These are phyloP conservation scores for Vireo altiloquus DNA, from an alignment of 2,113 vertebrate species.

Conservation along the genomic window DNA sequence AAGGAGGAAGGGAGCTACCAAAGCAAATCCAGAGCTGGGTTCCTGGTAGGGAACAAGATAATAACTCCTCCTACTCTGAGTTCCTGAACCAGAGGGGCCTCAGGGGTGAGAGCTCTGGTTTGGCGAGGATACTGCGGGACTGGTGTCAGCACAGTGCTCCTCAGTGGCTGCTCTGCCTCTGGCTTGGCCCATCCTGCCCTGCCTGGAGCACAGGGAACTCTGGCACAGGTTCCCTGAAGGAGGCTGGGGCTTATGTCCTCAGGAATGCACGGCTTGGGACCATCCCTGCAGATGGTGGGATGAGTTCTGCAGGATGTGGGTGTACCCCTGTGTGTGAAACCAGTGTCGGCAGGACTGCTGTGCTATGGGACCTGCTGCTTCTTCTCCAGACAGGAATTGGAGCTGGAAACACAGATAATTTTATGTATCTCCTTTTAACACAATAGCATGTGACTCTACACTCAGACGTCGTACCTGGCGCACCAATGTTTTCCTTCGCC, in stretches of 20 bases:
- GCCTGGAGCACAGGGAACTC: constrained; percentile 2
- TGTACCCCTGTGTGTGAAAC: background rate
- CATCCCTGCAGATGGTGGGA: background rate
- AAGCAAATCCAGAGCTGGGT: background rate
- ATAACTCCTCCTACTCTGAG: background rate
- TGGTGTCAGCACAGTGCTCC: background rate
- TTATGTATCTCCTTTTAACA: constrained; percentile 34
- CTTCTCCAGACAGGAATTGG: background rate
- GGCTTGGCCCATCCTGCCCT: background rate
- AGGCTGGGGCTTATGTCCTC: background rate
- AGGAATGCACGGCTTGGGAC: background rate
- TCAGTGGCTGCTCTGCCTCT: background rate
- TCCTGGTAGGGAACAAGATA: background rate
- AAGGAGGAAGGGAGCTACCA: background rate
- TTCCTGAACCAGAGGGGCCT: background rate
- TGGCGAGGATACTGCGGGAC: background rate
- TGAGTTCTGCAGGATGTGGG: background rate
- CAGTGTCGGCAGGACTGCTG: background rate
- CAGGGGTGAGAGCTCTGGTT: background rate
- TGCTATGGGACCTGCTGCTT: background rate
- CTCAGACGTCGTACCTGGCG: background rate
- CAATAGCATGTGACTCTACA: background rate
- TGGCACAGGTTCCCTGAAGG: background rate
- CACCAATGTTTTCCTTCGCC: background rate
- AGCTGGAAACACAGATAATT: background rate